A percentile compares a stretch with the other conserved stretches of the same genome.
These are phyloP conservation scores for Strigops habroptila DNA, from an alignment of 2,113 vertebrate species.

Conservation along the genomic window DNA sequence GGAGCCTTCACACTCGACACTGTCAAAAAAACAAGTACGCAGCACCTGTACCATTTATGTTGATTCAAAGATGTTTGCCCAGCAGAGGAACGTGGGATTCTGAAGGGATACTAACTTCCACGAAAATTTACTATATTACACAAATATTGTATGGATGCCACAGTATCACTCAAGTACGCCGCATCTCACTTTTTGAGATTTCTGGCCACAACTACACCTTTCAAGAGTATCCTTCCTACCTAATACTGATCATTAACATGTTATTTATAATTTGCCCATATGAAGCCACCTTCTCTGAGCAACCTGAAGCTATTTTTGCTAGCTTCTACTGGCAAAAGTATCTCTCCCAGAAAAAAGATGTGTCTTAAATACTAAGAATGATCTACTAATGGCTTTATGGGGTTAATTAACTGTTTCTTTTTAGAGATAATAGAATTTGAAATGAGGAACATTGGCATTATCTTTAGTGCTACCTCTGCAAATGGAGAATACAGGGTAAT, in stretches of 20 bases:
- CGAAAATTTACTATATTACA: neutral
- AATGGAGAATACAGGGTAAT: constrained; percentile 50
- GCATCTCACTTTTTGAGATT: neutral
- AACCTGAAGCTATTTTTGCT: neutral
- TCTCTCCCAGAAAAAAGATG: constrained; percentile 17
- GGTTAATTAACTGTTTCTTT: constrained; percentile 70
- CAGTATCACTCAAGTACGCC: neutral
- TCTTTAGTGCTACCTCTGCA: constrained; percentile 50
- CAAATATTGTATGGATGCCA: neutral
- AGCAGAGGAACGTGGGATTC: neutral
- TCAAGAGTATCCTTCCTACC: neutral
- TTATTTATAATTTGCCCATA: neutral
- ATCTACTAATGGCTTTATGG: constrained; percentile 51
- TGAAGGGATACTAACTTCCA: neutral
- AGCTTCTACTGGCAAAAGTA: neutral
- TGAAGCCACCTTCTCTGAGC: neutral
- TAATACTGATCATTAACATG: neutral
- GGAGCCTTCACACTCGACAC: neutral
- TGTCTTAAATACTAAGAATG: constrained; percentile 30
- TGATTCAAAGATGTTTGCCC: neutral
- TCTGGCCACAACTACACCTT: neutral
- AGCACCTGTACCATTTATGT: fast-evolving
- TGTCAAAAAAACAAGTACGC: fast-evolving
- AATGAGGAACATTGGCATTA: constrained; percentile 32
- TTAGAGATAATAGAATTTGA: constrained; percentile 45